These are phyloP conservation scores for Neodon shergylaensis DNA, from an alignment of 2,113 vertebrate genomes.

Conservation along the genomic window DNA sequence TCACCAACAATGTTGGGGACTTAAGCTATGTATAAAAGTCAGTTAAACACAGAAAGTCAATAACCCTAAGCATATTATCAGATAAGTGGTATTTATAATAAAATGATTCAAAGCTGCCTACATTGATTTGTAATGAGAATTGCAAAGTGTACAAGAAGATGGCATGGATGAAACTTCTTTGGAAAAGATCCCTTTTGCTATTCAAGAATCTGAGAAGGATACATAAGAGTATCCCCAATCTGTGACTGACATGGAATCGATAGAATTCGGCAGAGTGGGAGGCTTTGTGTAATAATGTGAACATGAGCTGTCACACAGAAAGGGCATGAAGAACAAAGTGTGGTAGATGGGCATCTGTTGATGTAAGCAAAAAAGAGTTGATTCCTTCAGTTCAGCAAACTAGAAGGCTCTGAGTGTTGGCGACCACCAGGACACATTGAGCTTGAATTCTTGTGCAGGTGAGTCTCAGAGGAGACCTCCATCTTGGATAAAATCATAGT, in stretches of 20 bases:
- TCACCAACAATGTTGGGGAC: background rate
- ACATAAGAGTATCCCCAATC: background rate
- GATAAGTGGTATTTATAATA: background rate
- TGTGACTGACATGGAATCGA: background rate
- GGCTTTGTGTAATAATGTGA: background rate
- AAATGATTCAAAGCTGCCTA: background rate
- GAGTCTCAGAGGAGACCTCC: background rate
- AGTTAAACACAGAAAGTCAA: background rate
- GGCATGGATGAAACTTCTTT: background rate
- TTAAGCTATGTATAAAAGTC: background rate
- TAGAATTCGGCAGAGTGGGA: background rate
- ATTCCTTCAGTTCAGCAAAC: background rate
- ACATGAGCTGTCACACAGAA: background rate
- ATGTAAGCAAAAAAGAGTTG: background rate
- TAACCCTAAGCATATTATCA: background rate
- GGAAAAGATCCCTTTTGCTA: background rate
- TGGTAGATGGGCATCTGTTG: fast-evolving
- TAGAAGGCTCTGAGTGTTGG: background rate
- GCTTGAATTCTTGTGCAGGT: background rate
- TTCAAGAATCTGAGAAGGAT: background rate
- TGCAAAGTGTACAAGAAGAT: background rate
- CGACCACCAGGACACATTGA: background rate
- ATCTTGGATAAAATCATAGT: background rate
- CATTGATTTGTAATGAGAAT: background rate
- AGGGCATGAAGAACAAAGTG: background rate